Evolutionary conservation across 2,888 invertebrate genomes (phyloP), one percentile per base, ranked within the genome.

Genomic region (Chaetogeoica ovagalla): DNA sequence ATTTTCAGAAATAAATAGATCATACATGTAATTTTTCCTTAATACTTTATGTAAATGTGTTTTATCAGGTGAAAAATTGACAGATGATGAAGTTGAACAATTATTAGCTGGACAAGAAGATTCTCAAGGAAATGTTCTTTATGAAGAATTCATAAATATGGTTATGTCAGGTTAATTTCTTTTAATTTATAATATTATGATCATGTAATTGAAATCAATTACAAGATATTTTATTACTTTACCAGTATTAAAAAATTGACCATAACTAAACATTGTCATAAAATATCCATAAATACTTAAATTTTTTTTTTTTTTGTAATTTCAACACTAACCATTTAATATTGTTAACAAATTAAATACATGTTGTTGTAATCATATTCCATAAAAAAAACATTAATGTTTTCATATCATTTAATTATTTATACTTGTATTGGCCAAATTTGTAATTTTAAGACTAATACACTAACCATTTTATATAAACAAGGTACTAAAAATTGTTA

Each of bases 111-210:
- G 98, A 1, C 96, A 97, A 87, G 99, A 99, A 88, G 99, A 99
- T 88, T 94, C 97, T 43, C 98, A 98, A 88, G 99, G 99, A 83
- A 98, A 98, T 88, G 95, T 99, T 85, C 97, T 98, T 88, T 98
- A 98, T 86, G 98, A 98, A 90, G 97, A 97, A 87, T 97, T 97
- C 87, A 97, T 97, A 83, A 93, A 95, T 85, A 91, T 96, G 88
- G 93, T 97, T 84, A 96, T 97, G 95, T 95, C 93, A 86, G 96
- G 96, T 84, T 94, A 89, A 88, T 84, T 62, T 30, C 1, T 55
- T 30, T 8, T 37, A 57, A 57, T 39, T 11, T 59, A 65, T 19
- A 55, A n/a, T 23, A 11, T 9, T 21, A 69, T 30, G 30, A 30
- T 39, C 39, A 62, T n/a, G 17, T 8, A 48, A 52, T 21, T 37